Evolutionary conservation across 1,140 invertebrate genomes (phyloP).

Genomic region (Eubasilissa regina): DNA sequence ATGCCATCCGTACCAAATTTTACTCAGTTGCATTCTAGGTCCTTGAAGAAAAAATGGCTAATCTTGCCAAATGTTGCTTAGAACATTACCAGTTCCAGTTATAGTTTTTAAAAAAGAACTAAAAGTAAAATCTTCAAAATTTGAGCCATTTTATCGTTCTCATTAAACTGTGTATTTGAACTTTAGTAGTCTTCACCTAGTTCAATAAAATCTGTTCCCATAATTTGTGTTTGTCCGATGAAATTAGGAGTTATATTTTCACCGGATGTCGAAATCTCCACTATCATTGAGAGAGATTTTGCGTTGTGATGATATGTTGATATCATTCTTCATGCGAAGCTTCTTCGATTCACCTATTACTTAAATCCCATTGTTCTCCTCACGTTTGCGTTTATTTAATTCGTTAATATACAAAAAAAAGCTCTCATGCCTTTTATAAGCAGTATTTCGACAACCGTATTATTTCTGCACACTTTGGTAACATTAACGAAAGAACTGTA

Average conservation of each 20-base stretch:
- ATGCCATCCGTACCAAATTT: no score
- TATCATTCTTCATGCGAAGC: slow-evolving; percentile 56
- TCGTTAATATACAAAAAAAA: slow-evolving; percentile 4
- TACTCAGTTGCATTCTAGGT: no score
- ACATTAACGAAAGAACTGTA: not conserved
- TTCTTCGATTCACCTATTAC: slow-evolving; percentile 54
- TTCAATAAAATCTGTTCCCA: slow-evolving; percentile 48
- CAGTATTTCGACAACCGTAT: no score
- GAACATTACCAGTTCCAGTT: no score
- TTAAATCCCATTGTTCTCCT: slow-evolving; percentile 44
- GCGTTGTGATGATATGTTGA: slow-evolving; percentile 54
- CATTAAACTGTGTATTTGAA: not conserved
- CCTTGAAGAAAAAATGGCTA: no score
- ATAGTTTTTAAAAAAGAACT: no score
- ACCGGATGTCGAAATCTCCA: slow-evolving; percentile 34
- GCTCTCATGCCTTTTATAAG: not conserved
- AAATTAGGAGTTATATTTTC: slow-evolving; percentile 47
- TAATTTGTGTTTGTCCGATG: slow-evolving; percentile 47
- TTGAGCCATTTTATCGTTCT: not conserved
- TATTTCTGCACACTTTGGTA: not conserved
- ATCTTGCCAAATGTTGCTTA: no score
- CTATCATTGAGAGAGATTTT: slow-evolving; percentile 29
- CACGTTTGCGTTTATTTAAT: slow-evolving; percentile 17
- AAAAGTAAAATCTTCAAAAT: no score
- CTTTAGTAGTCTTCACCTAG: slow-evolving; percentile 37